Conservation (phyloP, 2,113 vertebrate species). For the Sinocyclocheilus maitianheensis region DNA sequence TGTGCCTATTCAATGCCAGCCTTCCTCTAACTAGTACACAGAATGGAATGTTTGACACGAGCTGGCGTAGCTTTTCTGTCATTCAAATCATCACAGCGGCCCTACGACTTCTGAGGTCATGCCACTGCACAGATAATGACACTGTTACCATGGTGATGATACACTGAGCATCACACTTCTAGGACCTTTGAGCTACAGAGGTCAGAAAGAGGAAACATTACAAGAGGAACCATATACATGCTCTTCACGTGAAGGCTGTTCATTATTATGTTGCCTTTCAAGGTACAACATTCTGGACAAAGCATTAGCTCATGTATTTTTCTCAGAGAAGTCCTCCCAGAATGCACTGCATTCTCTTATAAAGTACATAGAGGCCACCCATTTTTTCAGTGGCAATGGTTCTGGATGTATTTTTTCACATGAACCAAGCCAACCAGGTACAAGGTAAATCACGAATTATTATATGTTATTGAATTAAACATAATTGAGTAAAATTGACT, state of each 20-base stretch:
- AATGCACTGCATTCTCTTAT: no score
- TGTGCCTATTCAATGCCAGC: conserved; percentile 51
- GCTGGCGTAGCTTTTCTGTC: conserved; percentile 29
- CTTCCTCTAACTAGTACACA: conserved; percentile 54
- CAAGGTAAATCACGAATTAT: no score
- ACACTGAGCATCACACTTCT: background rate
- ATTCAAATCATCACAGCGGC: background rate
- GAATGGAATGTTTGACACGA: conserved; percentile 54
- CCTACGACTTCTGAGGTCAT: background rate
- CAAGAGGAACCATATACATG: background rate
- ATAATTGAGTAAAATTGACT: no score
- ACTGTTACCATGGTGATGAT: background rate
- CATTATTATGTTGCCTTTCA: background rate
- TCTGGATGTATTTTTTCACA: no score
- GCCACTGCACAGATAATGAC: background rate
- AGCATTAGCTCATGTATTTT: background rate
- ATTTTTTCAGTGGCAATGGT: no score
- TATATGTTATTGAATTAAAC: no score
- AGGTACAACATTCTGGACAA: background rate
- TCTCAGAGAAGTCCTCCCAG: background rate
- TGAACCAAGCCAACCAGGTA: no score
- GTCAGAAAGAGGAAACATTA: background rate
- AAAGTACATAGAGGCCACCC: no score
- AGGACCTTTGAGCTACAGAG: background rate
- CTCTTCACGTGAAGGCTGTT: background rate